Evolutionary conservation across 2,797 vertebrate genomes (phyloP).

Genomic region (Periophthalmus magnuspinnatus): DNA sequence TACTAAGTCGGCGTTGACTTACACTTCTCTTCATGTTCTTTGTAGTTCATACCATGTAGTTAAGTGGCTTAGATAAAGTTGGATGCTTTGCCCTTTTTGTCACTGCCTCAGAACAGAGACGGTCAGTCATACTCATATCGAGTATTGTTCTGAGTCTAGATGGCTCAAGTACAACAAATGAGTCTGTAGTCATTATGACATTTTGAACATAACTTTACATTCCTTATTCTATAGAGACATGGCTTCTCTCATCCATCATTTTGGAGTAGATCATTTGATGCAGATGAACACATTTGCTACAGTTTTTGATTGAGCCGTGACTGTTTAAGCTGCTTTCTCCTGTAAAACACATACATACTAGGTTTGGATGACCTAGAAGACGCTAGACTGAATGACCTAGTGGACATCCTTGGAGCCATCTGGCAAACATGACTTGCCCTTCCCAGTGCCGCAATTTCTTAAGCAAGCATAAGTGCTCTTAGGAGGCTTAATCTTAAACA

Average conservation of each 20-base stretch:
- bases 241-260: not conserved
- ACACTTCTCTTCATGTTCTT: too few species aligned
- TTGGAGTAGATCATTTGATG: constrained; percentile 10
- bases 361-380: constrained; percentile 71
- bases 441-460: constrained; percentile 47
- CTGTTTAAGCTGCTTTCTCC: constrained; percentile 70
- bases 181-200: too few species aligned
- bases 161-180: too few species aligned
- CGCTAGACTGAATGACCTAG: constrained; percentile 74
- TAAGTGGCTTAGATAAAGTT: not conserved
- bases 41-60: not conserved
- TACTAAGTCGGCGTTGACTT: not conserved
- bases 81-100: not conserved
- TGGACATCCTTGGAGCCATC: constrained; percentile 77
- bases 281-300: constrained; percentile 31
- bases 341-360: constrained; percentile 36
- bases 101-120: not conserved
- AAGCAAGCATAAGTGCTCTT: constrained; percentile 64
- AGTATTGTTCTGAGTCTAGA: not conserved
- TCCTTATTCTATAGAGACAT: not conserved
- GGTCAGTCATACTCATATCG: not conserved
- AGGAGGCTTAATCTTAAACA: constrained; percentile 74
- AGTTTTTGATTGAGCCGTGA: constrained; percentile 51
- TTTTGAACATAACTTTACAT: too few species aligned
- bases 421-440: constrained; percentile 75